Evolutionary conservation across 2,797 vertebrate genomes (phyloP).

Genomic region (Rallus crepitans): DNA sequence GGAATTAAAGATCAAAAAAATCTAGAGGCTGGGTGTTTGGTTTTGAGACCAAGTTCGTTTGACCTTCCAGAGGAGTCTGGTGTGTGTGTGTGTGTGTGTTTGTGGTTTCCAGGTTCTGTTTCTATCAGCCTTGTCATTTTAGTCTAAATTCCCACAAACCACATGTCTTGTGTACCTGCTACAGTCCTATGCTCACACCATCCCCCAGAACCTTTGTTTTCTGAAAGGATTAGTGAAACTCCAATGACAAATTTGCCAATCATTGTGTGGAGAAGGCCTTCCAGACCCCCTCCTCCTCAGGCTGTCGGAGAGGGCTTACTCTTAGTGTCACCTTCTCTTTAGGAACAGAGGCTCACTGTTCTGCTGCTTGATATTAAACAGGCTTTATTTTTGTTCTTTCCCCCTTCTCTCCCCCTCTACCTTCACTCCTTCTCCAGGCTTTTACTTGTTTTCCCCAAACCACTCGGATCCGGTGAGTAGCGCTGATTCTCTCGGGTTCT

Average conservation of each 20-base stretch:
- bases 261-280: neutral
- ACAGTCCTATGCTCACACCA: neutral
- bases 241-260: neutral
- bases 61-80: neutral
- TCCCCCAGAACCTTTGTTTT: neutral
- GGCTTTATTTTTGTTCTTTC: neutral
- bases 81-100: neutral
- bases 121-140: neutral
- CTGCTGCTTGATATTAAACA: neutral
- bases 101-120: neutral
- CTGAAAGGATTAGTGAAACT: neutral
- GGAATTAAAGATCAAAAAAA: neutral
- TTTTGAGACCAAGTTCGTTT: neutral
- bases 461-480: constrained; percentile 89
- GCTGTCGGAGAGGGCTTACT: neutral
- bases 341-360: neutral
- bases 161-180: neutral
- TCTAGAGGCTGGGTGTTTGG: neutral
- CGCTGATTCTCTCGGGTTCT: neutral
- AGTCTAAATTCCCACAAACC: neutral
- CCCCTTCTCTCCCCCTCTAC: neutral
- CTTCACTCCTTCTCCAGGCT: constrained; percentile 80
- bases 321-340: neutral
- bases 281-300: neutral
- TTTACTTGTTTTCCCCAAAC: constrained; percentile 96